A percentile compares a stretch with the other conserved stretches of the same genome.
Conservation (phyloP, 2,113 vertebrate species). For the Sinocyclocheilus anshuiensis region DNA sequence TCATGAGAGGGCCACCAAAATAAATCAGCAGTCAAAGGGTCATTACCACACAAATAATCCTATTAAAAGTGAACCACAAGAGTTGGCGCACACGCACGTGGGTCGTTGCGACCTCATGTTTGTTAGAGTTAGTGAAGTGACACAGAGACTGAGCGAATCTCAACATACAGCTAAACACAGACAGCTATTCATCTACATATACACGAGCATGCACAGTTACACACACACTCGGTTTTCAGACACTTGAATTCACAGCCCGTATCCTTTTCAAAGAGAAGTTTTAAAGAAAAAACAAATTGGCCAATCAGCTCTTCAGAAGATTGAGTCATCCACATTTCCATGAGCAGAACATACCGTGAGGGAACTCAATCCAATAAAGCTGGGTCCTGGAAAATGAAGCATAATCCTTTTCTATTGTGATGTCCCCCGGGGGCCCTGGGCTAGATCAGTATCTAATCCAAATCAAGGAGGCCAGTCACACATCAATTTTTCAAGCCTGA, state of each 20-base stretch:
- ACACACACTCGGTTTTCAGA: background rate
- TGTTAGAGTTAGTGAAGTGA: constrained; percentile 2
- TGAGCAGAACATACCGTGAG: constrained; percentile 18
- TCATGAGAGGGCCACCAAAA: constrained; percentile 56
- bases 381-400: constrained; percentile 38
- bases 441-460: constrained; percentile 45
- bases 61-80: constrained; percentile 45
- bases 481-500: constrained; percentile 29
- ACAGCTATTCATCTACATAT: background rate
- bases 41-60: constrained; percentile 61
- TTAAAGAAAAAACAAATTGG: constrained; percentile 41
- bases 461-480: constrained; percentile 1
- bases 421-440: constrained; percentile 32
- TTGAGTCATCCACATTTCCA: constrained; percentile 22
- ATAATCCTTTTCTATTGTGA: constrained; percentile 52
- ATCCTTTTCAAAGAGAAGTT: constrained; percentile 43
- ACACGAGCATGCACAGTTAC: constrained; percentile 12
- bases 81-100: constrained; percentile 39
- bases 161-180: constrained; percentile 25
- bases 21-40: constrained; percentile 59
- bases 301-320: constrained; percentile 49
- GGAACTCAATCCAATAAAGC: constrained; percentile 40
- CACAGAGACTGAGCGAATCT: constrained; percentile 4
- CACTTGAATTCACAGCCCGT: constrained; percentile 20
- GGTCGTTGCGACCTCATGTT: background rate